Conservation (phyloP, 2,797 vertebrate species). For the Okamejei kenojei region DNA sequence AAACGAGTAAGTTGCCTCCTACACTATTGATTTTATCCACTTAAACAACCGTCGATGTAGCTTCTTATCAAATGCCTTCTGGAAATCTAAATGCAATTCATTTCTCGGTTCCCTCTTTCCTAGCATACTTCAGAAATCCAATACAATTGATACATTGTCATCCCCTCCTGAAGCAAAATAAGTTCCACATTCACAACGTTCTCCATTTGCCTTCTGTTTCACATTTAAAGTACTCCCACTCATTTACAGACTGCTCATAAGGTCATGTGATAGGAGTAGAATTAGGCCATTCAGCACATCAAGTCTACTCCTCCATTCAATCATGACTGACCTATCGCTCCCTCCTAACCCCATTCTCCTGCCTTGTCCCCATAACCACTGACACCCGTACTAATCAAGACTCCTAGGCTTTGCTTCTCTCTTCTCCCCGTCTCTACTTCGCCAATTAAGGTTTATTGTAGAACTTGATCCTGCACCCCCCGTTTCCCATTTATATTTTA, state of each 20-base stretch:
- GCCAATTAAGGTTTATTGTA: neutral
- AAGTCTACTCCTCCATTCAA: too few species aligned
- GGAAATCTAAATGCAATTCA: too few species aligned
- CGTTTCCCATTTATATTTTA: neutral
- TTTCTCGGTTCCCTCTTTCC: too few species aligned
- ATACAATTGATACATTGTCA: neutral
- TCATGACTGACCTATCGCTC: too few species aligned
- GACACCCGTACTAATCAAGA: too few species aligned
- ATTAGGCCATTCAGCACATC: too few species aligned
- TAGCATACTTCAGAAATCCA: neutral
- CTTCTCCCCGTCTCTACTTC: neutral
- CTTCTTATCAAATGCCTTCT: neutral
- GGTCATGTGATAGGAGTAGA: too few species aligned
- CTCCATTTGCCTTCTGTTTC: neutral
- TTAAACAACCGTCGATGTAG: too few species aligned
- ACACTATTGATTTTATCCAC: too few species aligned
- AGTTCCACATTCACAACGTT: neutral
- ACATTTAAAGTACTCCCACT: neutral
- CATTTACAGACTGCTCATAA: neutral
- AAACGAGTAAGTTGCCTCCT: too few species aligned
- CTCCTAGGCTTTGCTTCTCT: neutral
- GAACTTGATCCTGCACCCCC: neutral
- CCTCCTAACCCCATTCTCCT: too few species aligned
- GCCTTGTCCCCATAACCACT: too few species aligned
- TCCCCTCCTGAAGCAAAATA: neutral